These are phyloP conservation scores for Rhagonycha fulva DNA, from an alignment of 2,888 invertebrate species.

Conservation along the genomic window DNA sequence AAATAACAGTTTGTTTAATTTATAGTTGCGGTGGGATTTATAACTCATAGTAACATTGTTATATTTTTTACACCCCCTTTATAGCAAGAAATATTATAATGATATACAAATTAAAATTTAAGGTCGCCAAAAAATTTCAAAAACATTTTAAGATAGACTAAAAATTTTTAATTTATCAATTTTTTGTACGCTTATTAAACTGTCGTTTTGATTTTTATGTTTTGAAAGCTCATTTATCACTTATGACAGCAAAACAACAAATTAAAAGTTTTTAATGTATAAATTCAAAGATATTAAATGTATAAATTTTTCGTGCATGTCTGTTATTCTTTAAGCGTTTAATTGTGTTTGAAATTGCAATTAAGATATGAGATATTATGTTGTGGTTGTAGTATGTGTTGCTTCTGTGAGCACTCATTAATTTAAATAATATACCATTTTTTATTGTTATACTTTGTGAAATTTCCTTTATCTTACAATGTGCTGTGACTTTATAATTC, in stretches of 20 bases:
- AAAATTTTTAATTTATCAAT: background rate
- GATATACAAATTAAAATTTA: constrained; percentile 8
- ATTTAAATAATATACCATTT: background rate
- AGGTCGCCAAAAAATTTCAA: background rate
- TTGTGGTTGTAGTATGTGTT: background rate
- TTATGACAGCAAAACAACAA: background rate
- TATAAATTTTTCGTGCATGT: background rate
- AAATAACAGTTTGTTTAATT: constrained; percentile 55
- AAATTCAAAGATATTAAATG: background rate
- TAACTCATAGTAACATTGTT: constrained; percentile 54
- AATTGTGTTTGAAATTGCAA: background rate
- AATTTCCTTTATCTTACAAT: background rate
- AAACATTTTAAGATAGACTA: background rate
- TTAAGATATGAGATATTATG: background rate
- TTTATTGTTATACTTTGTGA: background rate
- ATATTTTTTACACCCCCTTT: constrained; percentile 32
- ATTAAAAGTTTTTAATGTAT: background rate
- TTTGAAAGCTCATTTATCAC: background rate
- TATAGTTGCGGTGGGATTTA: constrained; percentile 51
- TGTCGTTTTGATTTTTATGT: background rate
- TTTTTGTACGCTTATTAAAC: background rate
- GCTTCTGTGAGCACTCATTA: background rate
- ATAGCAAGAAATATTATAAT: constrained; percentile 18
- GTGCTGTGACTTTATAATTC: background rate
- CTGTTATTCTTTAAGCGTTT: background rate